These are phyloP conservation scores for Aphyosemion australe DNA, from an alignment of 2,113 vertebrate species.

Conservation along the genomic window DNA sequence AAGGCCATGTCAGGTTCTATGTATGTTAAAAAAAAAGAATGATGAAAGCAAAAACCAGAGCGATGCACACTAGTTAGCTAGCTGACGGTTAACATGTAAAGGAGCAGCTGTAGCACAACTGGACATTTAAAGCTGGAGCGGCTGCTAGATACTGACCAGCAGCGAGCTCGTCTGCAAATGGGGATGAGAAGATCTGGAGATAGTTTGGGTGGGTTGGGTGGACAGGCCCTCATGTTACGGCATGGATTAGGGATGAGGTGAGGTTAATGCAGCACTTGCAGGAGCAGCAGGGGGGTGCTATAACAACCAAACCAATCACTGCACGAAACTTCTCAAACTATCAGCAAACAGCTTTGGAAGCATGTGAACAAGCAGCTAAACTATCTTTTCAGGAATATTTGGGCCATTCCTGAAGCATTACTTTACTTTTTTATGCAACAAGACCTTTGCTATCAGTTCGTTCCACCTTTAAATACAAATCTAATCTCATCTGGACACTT, in stretches of 20 bases:
- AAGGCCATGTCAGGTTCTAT: not conserved
- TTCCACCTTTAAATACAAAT: slow-evolving; percentile 28
- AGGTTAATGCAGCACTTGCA: slow-evolving; percentile 52
- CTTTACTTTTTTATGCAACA: not conserved
- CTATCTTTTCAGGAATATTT: slow-evolving; percentile 1
- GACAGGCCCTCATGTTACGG: slow-evolving; percentile 37
- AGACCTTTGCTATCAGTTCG: not conserved
- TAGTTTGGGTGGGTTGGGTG: slow-evolving; percentile 31
- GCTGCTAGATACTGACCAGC: slow-evolving; percentile 39
- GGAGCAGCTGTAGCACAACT: slow-evolving; percentile 59
- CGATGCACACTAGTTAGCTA: slow-evolving; percentile 51
- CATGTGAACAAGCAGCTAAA: not conserved
- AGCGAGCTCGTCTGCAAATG: slow-evolving; percentile 27
- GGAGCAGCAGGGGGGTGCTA: slow-evolving; percentile 29
- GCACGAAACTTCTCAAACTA: not conserved
- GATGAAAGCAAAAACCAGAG: slow-evolving; percentile 48
- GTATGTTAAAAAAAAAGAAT: not conserved
- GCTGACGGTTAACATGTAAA: slow-evolving; percentile 57
- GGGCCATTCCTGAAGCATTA: not conserved
- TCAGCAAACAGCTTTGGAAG: not conserved
- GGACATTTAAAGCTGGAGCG: slow-evolving; percentile 32
- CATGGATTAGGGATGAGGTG: slow-evolving; percentile 63
- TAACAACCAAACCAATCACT: slow-evolving; percentile 16
- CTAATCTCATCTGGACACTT: slow-evolving; percentile 24
- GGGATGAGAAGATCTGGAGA: slow-evolving; percentile 52